Evolutionary conservation across 2,888 invertebrate genomes (phyloP).

Genomic region (Caenorhabditis japonica): DNA sequence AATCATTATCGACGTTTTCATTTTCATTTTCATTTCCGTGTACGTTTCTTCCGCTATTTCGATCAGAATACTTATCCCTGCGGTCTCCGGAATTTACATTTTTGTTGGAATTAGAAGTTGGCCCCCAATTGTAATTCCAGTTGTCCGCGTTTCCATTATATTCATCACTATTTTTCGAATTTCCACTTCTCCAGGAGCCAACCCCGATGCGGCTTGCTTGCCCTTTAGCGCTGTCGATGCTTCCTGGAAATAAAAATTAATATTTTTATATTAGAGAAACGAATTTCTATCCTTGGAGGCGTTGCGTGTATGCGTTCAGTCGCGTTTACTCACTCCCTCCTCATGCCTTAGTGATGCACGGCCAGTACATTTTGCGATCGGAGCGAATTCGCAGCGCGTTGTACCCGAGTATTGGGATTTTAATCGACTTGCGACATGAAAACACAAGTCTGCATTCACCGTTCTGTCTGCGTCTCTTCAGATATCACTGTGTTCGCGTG

Average conservation of each 20-base stretch:
- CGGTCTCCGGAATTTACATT: neutral
- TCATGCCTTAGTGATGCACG: neutral
- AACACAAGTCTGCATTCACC: too few relatives aligned
- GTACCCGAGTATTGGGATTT: too few relatives aligned
- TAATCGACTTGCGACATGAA: too few relatives aligned
- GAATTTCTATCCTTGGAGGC: too few relatives aligned
- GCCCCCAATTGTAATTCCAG: neutral
- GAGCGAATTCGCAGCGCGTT: too few relatives aligned
- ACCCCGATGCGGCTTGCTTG: conserved; percentile 28
- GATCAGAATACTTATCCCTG: conserved; percentile 10
- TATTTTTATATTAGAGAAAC: too few relatives aligned
- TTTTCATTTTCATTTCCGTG: conserved; percentile 16
- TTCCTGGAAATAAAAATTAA: conserved; percentile 16
- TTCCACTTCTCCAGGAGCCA: conserved; percentile 14
- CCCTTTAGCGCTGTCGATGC: conserved; percentile 40
- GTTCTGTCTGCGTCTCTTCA: too few relatives aligned
- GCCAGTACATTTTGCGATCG: too few relatives aligned
- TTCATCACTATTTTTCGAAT: neutral
- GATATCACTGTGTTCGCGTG: too few relatives aligned
- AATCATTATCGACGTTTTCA: conserved; percentile 5
- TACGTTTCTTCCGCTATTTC: conserved; percentile 1
- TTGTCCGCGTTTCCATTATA: conserved; percentile 1
- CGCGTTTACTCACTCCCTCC: too few relatives aligned
- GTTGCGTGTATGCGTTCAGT: too few relatives aligned
- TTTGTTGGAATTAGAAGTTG: neutral